Conservation (phyloP, 2,888 invertebrate species). For the Saturnia japonica region DNA sequence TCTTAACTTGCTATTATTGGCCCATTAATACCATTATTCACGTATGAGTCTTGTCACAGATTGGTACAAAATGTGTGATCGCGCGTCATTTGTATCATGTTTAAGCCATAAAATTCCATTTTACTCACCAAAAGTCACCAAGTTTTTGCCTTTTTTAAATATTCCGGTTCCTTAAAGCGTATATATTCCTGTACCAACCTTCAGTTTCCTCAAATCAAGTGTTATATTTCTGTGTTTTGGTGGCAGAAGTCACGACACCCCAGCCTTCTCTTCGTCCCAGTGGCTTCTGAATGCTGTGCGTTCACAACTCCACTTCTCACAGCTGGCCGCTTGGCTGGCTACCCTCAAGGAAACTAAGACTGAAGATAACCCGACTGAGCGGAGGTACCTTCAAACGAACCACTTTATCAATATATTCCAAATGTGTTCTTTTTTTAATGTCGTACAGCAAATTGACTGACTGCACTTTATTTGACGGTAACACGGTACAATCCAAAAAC, state of each 20-base stretch:
- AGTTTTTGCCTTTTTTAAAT: not conserved
- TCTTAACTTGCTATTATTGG: not conserved
- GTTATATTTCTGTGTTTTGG: conserved; percentile 29
- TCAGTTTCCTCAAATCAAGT: not conserved
- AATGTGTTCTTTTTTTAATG: not conserved
- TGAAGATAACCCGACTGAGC: conserved; percentile 61
- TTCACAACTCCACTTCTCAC: conserved; percentile 97
- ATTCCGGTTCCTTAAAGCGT: not conserved
- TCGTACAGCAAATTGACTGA: too few relatives aligned
- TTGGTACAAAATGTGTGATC: not conserved
- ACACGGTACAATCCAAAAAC: too few relatives aligned
- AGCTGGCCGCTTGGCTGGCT: conserved; percentile 95
- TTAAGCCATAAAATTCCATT: not conserved
- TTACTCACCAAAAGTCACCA: not conserved
- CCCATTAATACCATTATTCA: not conserved
- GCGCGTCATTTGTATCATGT: not conserved
- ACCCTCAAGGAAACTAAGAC: conserved; percentile 47
- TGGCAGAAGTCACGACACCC: conserved; percentile 67
- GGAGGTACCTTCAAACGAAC: conserved; percentile 45
- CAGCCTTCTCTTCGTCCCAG: conserved; percentile 79
- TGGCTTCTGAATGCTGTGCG: conserved; percentile 95
- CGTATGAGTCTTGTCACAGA: not conserved
- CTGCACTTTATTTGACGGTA: too few relatives aligned
- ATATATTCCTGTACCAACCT: not conserved
- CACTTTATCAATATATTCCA: not conserved